A percentile compares a stretch with the other conserved stretches of the same genome.
These are phyloP conservation scores for Pogoniulus pusillus DNA, from an alignment of 2,797 vertebrate genomes.

Conservation along the genomic window DNA sequence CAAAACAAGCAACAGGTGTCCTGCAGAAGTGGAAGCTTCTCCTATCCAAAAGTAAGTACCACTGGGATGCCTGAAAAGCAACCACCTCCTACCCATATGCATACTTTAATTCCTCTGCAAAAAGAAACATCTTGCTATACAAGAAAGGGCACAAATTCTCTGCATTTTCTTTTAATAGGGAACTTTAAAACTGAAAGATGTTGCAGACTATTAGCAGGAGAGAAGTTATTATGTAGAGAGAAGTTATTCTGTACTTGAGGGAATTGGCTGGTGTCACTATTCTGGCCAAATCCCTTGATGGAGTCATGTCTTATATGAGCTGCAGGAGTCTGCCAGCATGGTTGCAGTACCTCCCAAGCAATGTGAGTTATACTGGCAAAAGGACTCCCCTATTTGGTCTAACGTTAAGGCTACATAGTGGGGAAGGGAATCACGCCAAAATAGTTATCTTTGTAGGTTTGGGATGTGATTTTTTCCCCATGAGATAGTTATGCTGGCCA, in stretches of 20 bases:
- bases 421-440: conserved; percentile 52
- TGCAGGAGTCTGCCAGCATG: not conserved
- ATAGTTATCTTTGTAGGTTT: conserved; percentile 60
- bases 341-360: not conserved
- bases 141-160: not conserved
- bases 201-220: not conserved
- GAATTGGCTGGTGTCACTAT: not conserved
- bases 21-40: not conserved
- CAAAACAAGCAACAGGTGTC: not conserved
- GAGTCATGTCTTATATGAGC: not conserved
- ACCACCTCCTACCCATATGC: not conserved
- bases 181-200: not conserved
- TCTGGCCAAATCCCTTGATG: not conserved
- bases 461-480: conserved; percentile 65
- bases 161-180: not conserved
- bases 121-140: not conserved
- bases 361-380: not conserved
- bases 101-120: not conserved
- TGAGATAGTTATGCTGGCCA: conserved; percentile 66
- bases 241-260: not conserved
- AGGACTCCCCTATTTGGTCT: not conserved
- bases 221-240: conserved; percentile 15
- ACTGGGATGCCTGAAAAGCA: not conserved
- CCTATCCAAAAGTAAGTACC: not conserved
- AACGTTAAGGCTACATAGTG: not conserved